These are phyloP conservation scores for Lethrus apterus DNA, from an alignment of 1,140 invertebrate species.

Conservation along the genomic window DNA sequence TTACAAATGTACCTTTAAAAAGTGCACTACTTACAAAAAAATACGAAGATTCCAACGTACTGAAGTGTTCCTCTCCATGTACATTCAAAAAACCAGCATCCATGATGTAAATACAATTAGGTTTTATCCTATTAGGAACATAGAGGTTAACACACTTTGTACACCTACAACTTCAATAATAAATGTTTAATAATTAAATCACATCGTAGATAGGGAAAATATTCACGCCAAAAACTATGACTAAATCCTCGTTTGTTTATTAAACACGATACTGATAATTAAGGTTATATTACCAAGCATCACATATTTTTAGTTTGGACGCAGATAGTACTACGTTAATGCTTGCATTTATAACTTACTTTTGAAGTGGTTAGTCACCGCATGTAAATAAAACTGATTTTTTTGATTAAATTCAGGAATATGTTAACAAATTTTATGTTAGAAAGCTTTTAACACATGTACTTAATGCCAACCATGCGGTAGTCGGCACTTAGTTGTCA, in stretches of 20 bases:
- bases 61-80: slow-evolving; percentile 23
- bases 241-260: not conserved
- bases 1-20: not conserved
- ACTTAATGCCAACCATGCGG: slow-evolving; percentile 13
- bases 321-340: slow-evolving; percentile 1
- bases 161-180: slow-evolving; percentile 1
- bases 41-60: slow-evolving; percentile 18
- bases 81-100: slow-evolving; percentile 24
- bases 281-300: not conserved
- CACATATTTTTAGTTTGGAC: slow-evolving; percentile 3
- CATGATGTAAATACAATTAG: slow-evolving; percentile 12
- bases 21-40: slow-evolving; percentile 13
- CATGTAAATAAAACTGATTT: not conserved
- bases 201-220: no score
- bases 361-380: not conserved
- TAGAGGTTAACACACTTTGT: not conserved
- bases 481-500: not conserved
- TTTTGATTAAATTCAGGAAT: not conserved
- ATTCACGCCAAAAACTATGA: not conserved
- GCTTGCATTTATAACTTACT: not conserved
- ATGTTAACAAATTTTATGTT: not conserved
- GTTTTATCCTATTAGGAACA: not conserved
- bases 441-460: slow-evolving; percentile 8
- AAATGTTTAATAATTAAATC: no score
- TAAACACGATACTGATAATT: not conserved